Conservation (phyloP, 2,888 invertebrate genomes). For the Allacma fusca region DNA sequence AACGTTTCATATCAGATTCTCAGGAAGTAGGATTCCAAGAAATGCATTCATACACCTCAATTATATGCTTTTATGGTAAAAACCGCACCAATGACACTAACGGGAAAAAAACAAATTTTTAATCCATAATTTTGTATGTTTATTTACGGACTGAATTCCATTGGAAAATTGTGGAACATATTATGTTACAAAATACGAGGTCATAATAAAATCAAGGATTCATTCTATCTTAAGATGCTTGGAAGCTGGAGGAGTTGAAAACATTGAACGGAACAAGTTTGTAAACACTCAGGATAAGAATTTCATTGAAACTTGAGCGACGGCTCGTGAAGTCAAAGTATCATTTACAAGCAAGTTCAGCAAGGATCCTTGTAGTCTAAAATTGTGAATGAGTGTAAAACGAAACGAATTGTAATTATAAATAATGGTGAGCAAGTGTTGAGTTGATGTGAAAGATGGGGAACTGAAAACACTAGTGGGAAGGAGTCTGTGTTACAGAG, state of each 20-base stretch:
- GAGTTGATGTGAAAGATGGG: constrained; percentile 15
- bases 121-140: too few species aligned
- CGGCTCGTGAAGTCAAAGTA: constrained; percentile 9
- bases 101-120: too few species aligned
- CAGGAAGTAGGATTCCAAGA: background rate
- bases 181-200: too few species aligned
- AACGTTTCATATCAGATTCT: background rate
- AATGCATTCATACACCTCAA: too few species aligned
- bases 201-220: too few species aligned
- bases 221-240: too few species aligned
- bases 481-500: background rate
- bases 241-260: too few species aligned
- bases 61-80: too few species aligned
- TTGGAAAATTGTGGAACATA: too few species aligned
- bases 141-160: too few species aligned
- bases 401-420: constrained; percentile 29
- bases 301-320: constrained; percentile 5
- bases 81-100: too few species aligned
- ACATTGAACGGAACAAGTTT: background rate
- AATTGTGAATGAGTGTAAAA: constrained; percentile 9
- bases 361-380: background rate
- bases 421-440: constrained; percentile 39
- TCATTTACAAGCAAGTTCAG: background rate
- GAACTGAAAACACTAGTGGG: background rate
- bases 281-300: background rate